phyloP scores from a whole-genome alignment of 1,140 invertebrate genomes.

The Heliconius eleuchia region DNA sequence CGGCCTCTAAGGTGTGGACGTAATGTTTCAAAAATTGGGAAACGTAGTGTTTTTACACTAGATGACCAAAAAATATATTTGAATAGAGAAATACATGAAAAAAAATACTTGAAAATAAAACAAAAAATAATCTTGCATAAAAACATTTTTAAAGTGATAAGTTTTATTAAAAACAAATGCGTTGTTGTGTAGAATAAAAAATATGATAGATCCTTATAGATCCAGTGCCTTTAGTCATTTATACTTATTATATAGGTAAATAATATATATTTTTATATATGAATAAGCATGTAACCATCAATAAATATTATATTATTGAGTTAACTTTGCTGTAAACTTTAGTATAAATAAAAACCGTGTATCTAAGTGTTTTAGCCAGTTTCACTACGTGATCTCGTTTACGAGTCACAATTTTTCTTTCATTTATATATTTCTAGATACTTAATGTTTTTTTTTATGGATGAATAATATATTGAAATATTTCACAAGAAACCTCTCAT shows the following conservation, averaged over 20 bases:
- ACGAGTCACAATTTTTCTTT: too few relatives aligned
- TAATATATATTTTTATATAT: not conserved
- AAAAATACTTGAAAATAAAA: not conserved
- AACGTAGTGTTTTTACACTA: not conserved
- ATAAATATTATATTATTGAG: not conserved
- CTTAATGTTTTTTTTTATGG: too few relatives aligned
- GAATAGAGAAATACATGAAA: not conserved
- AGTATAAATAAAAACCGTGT: not conserved
- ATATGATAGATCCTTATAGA: not conserved
- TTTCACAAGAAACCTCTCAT: too few relatives aligned
- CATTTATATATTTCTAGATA: too few relatives aligned
- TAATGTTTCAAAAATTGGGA: too few relatives aligned
- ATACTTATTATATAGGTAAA: conserved; percentile 9
- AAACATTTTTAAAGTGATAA: not conserved
- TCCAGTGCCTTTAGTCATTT: not conserved
- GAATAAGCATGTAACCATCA: not conserved
- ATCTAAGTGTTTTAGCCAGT: too few relatives aligned
- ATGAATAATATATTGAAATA: too few relatives aligned
- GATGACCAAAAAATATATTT: not conserved
- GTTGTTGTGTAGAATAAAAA: not conserved
- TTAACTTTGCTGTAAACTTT: not conserved
- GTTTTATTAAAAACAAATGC: not conserved
- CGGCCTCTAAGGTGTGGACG: too few relatives aligned
- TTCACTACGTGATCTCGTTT: too few relatives aligned
- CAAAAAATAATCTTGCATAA: not conserved